Conservation (phyloP, 2,888 invertebrate genomes). For the Epiblema foenella region DNA sequence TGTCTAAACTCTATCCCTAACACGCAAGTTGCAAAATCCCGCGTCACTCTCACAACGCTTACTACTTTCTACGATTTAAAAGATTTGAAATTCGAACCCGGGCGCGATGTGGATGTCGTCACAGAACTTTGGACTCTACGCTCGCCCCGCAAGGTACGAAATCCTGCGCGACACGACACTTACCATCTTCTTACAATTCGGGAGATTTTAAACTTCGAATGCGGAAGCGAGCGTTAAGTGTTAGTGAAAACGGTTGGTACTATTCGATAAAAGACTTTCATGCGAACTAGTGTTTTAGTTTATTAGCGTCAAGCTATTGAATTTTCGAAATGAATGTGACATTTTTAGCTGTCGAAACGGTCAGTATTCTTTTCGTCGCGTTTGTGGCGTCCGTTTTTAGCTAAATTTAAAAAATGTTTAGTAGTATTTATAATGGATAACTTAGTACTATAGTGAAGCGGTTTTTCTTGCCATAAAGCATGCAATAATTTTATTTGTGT, state of each 20-base stretch:
- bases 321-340: slow-evolving; percentile 37
- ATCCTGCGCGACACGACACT: slow-evolving; percentile 4
- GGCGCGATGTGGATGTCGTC: neutral
- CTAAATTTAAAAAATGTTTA: slow-evolving; percentile 39
- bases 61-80: neutral
- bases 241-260: slow-evolving; percentile 25
- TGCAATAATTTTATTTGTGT: slow-evolving; percentile 38
- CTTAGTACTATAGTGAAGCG: slow-evolving; percentile 33
- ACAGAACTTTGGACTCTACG: neutral
- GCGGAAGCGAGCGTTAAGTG: neutral
- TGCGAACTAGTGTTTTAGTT: slow-evolving; percentile 12
- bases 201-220: slow-evolving; percentile 15
- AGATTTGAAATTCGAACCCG: neutral
- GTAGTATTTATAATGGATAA: slow-evolving; percentile 33
- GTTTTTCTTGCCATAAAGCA: slow-evolving; percentile 40
- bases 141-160: neutral
- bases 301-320: slow-evolving; percentile 24
- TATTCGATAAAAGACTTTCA: slow-evolving; percentile 38
- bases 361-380: slow-evolving; percentile 28
- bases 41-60: slow-evolving; percentile 9
- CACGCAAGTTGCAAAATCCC: neutral
- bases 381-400: slow-evolving; percentile 35
- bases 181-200: slow-evolving; percentile 3
- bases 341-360: slow-evolving; percentile 31
- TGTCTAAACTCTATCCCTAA: neutral